phyloP scores from a whole-genome alignment of 2,888 invertebrate genomes.

The Thelaira solivaga region DNA sequence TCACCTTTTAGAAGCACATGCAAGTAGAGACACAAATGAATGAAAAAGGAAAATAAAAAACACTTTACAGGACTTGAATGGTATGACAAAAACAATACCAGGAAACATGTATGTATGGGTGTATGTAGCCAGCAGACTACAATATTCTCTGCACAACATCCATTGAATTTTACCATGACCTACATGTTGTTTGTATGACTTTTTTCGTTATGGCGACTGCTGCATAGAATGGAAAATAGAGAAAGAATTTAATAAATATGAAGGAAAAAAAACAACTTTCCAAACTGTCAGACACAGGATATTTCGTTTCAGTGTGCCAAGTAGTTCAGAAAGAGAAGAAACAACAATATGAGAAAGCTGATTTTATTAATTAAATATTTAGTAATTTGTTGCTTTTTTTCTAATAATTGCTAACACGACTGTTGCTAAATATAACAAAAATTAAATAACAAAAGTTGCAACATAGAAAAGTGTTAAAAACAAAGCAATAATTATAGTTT shows the following conservation, averaged over 20 bases:
- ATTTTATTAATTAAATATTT: slow-evolving; percentile 23
- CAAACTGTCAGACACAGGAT: slow-evolving; percentile 20
- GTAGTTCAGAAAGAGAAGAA: background rate
- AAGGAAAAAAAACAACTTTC: background rate
- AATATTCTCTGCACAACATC: no score
- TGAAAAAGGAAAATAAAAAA: no score
- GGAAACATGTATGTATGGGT: no score
- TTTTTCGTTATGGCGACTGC: background rate
- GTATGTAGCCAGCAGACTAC: no score
- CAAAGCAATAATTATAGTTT: no score
- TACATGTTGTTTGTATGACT: slow-evolving; percentile 20
- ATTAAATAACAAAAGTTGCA: background rate
- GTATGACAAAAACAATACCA: background rate
- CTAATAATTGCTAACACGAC: background rate
- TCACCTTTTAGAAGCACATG: no score
- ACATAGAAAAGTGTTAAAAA: background rate
- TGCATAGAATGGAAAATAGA: background rate
- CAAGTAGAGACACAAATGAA: no score
- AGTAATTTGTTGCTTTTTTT: slow-evolving; percentile 7
- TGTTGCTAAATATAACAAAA: background rate
- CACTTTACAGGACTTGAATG: no score
- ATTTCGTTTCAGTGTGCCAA: background rate
- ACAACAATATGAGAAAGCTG: no score
- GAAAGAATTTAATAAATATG: background rate
- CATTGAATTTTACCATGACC: slow-evolving; percentile 42